Conservation (phyloP, 2,113 vertebrate species). For the Cettia cetti region DNA sequence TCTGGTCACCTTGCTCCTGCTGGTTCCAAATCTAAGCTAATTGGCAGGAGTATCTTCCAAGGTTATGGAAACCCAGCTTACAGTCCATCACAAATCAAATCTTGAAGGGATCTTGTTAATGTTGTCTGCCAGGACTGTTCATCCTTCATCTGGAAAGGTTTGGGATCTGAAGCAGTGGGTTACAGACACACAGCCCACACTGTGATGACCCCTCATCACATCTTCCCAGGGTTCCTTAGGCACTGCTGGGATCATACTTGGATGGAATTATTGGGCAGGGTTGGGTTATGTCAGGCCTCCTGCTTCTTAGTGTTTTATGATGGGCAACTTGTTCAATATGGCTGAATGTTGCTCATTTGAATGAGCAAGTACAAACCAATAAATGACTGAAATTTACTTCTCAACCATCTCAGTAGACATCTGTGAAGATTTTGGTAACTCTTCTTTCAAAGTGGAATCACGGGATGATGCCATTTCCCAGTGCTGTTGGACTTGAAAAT, state of each 20-base stretch:
- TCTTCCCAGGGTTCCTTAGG: neutral
- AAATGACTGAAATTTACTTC: neutral
- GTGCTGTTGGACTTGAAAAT: neutral
- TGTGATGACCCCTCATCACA: neutral
- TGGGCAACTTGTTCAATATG: neutral
- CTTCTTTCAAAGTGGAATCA: neutral
- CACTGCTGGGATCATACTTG: rapidly evolving
- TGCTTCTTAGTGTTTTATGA: neutral
- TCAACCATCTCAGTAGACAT: neutral
- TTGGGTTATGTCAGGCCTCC: neutral
- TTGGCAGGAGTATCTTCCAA: neutral
- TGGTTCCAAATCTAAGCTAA: neutral
- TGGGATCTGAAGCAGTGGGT: neutral
- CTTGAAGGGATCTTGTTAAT: neutral
- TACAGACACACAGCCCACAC: rapidly evolving
- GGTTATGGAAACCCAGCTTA: neutral
- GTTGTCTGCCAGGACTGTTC: neutral
- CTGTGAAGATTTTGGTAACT: neutral
- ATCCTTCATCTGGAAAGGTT: neutral
- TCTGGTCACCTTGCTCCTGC: neutral
- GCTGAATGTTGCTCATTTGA: neutral
- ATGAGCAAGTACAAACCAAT: neutral
- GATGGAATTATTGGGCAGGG: neutral
- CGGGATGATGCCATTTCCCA: neutral
- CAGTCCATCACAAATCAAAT: neutral